These are phyloP conservation scores for Noctua fimbriata DNA, from an alignment of 2,888 invertebrate species.

Conservation along the genomic window DNA sequence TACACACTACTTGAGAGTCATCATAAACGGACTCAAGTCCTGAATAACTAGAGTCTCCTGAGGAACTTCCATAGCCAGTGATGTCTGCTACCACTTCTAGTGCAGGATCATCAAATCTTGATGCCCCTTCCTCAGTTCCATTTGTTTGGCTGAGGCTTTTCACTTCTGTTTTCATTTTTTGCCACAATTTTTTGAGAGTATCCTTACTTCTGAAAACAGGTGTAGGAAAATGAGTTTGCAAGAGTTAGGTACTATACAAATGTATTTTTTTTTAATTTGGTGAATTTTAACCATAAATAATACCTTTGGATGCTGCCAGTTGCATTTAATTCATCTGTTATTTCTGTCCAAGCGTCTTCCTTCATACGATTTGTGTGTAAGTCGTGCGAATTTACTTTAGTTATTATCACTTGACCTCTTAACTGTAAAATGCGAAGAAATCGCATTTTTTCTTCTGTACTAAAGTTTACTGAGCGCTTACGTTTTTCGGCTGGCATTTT, in stretches of 20 bases:
- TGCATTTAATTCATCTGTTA: constrained; percentile 30
- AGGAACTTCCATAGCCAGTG: constrained; percentile 8
- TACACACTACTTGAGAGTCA: constrained; percentile 17
- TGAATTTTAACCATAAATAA: neutral
- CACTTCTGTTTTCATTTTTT: constrained; percentile 35
- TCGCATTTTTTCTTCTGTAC: constrained; percentile 27
- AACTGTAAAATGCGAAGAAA: constrained; percentile 34
- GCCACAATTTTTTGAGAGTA: constrained; percentile 38
- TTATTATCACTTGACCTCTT: constrained; percentile 36
- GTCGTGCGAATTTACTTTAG: constrained; percentile 36
- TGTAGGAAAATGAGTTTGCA: neutral
- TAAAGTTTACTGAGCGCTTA: constrained; percentile 29
- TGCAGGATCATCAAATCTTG: constrained; percentile 21
- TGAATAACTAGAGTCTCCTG: constrained; percentile 13
- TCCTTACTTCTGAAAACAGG: constrained; percentile 19
- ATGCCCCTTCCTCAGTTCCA: neutral
- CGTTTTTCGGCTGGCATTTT: constrained; percentile 40
- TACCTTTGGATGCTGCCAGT: constrained; percentile 13
- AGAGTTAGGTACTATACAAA: neutral
- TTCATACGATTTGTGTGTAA: constrained; percentile 32
- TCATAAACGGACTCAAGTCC: constrained; percentile 21
- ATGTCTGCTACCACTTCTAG: constrained; percentile 27
- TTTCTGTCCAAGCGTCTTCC: constrained; percentile 38
- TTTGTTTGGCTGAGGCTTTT: constrained; percentile 18
- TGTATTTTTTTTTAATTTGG: neutral